Percentiles rank a stretch among this genome's conserved stretches.
Conservation (phyloP, 2,888 invertebrate genomes). For the Ptychoptera albimana region DNA sequence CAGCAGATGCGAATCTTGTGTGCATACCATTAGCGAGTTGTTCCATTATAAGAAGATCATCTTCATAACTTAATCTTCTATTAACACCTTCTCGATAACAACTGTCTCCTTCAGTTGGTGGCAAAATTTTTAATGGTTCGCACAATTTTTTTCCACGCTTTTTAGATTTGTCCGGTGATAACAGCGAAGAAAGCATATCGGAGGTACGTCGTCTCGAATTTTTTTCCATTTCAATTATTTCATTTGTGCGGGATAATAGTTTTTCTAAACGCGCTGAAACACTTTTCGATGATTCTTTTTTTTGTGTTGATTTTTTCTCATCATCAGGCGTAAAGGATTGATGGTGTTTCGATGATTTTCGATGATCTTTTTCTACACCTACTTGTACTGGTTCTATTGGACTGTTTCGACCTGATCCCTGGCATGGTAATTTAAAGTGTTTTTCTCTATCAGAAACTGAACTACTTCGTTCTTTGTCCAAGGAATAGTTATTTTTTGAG, state of each 20-base stretch:
- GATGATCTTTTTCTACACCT: background rate
- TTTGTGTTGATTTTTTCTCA: background rate
- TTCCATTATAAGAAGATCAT: too few species aligned
- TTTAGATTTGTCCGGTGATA: slow-evolving; percentile 19
- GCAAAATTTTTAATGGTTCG: slow-evolving; percentile 29
- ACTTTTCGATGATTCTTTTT: background rate
- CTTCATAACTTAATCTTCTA: too few species aligned
- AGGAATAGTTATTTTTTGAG: too few species aligned
- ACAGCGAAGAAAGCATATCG: slow-evolving; percentile 5
- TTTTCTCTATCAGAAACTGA: background rate
- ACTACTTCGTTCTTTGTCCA: background rate
- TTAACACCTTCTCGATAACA: background rate
- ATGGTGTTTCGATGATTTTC: background rate
- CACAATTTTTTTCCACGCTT: slow-evolving; percentile 33
- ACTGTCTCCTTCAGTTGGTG: slow-evolving; percentile 21
- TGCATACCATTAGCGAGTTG: too few species aligned
- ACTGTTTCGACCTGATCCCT: background rate
- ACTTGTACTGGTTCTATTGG: background rate
- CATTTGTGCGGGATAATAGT: slow-evolving; percentile 22
- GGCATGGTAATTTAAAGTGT: background rate
- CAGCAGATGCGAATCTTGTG: too few species aligned
- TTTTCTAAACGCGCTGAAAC: slow-evolving; percentile 19
- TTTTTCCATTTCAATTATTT: slow-evolving; percentile 24
- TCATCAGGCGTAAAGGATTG: background rate
- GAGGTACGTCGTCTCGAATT: slow-evolving; percentile 13